Conservation (phyloP, 2,888 invertebrate genomes). For the Scaeva pyrastri region DNA sequence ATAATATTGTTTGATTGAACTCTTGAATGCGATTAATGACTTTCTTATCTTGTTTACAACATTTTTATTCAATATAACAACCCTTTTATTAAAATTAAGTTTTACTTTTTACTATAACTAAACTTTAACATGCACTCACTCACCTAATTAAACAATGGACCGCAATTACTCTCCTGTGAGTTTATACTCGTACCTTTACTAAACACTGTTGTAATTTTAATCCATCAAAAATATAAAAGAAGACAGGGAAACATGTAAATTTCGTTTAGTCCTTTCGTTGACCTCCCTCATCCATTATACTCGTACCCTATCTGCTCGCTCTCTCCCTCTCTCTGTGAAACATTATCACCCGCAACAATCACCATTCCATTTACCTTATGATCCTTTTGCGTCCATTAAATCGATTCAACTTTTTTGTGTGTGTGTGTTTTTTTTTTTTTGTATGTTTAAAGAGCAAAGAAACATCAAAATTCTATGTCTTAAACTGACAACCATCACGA, state of each 20-base stretch:
- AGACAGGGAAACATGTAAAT: slow-evolving; percentile 60
- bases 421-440: background rate
- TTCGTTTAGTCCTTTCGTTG: slow-evolving; percentile 49
- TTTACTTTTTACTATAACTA: slow-evolving; percentile 18
- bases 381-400: slow-evolving; percentile 46
- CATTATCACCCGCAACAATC: slow-evolving; percentile 75
- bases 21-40: no score
- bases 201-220: background rate
- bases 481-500: slow-evolving; percentile 69
- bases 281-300: slow-evolving; percentile 53
- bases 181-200: background rate
- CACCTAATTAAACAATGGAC: slow-evolving; percentile 70
- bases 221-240: slow-evolving; percentile 48
- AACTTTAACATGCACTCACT: slow-evolving; percentile 64
- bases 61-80: background rate
- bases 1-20: no score
- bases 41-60: no score
- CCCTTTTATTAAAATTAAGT: background rate
- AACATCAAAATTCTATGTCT: slow-evolving; percentile 66
- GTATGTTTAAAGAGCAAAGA: slow-evolving; percentile 20
- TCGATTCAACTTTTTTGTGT: slow-evolving; percentile 39
- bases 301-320: no score
- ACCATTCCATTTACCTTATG: slow-evolving; percentile 57
- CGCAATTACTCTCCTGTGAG: slow-evolving; percentile 71
- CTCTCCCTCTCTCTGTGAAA: slow-evolving; percentile 24